Evolutionary conservation across 2,113 vertebrate species (phyloP).

Genomic region (Platysternon megacephalum): DNA sequence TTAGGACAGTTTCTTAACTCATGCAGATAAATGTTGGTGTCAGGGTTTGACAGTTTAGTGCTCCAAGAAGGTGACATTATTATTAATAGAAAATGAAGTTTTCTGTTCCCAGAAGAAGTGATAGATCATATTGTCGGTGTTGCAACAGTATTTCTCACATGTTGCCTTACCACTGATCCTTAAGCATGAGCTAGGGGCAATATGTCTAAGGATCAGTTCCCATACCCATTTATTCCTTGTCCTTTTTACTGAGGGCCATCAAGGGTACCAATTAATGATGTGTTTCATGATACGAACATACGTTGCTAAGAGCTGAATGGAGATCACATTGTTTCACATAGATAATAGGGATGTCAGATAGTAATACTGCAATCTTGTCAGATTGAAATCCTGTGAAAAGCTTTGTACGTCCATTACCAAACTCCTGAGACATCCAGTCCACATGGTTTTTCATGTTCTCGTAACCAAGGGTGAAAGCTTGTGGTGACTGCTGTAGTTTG

Average conservation of each 20-base stretch:
- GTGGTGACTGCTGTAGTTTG: neutral
- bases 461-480: neutral
- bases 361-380: too few relatives aligned
- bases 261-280: too few relatives aligned
- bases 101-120: neutral
- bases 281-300: too few relatives aligned
- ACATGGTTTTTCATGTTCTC: neutral
- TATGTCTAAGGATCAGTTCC: neutral
- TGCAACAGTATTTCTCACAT: neutral
- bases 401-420: too few relatives aligned
- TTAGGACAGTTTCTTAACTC: neutral
- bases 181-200: neutral
- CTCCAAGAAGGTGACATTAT: neutral
- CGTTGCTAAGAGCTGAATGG: too few relatives aligned
- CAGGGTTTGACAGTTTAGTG: neutral
- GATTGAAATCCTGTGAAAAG: too few relatives aligned
- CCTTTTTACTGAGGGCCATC: too few relatives aligned
- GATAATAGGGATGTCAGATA: too few relatives aligned
- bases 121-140: neutral
- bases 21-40: neutral
- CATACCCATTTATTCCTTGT: neutral
- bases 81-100: neutral
- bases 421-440: too few relatives aligned
- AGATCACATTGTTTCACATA: too few relatives aligned
- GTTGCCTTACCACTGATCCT: neutral